Conservation (phyloP, 2,888 invertebrate species). For the Crepidodera aurea region DNA sequence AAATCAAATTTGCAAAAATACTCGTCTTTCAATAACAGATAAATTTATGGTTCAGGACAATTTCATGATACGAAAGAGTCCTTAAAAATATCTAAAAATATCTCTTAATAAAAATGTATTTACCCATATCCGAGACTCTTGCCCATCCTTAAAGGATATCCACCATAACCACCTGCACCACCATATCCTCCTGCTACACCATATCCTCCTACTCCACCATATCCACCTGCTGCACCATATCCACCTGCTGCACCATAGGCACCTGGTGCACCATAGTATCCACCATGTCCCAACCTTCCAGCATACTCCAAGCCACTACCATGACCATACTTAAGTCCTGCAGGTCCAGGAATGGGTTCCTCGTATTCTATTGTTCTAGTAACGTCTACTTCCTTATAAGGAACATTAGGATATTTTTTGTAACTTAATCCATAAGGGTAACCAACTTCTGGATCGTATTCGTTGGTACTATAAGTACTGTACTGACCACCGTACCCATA, state of each 20-base stretch:
- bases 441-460: slow-evolving; percentile 22
- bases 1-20: too few relatives aligned
- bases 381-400: not conserved
- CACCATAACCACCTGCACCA: not conserved
- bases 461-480: slow-evolving; percentile 13
- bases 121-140: slow-evolving; percentile 27
- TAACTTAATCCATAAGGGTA: slow-evolving; percentile 12
- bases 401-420: slow-evolving; percentile 14
- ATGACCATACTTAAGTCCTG: slow-evolving; percentile 8
- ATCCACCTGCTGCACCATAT: not conserved
- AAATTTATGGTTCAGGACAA: too few relatives aligned
- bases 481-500: slow-evolving; percentile 4
- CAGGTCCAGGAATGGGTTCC: not conserved
- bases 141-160: slow-evolving; percentile 57
- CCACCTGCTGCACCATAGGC: slow-evolving; percentile 45
- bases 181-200: too few relatives aligned
- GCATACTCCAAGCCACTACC: slow-evolving; percentile 54
- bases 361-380: slow-evolving; percentile 17
- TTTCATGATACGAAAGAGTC: too few relatives aligned
- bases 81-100: too few relatives aligned
- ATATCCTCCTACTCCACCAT: too few relatives aligned
- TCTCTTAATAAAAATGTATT: not conserved
- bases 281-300: slow-evolving; percentile 16
- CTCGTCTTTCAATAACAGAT: too few relatives aligned
- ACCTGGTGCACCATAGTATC: slow-evolving; percentile 15